A percentile compares a stretch with the other conserved stretches of the same genome.
Conservation (phyloP, 1,140 invertebrate genomes). For the Holcopasites calliopsidis region DNA sequence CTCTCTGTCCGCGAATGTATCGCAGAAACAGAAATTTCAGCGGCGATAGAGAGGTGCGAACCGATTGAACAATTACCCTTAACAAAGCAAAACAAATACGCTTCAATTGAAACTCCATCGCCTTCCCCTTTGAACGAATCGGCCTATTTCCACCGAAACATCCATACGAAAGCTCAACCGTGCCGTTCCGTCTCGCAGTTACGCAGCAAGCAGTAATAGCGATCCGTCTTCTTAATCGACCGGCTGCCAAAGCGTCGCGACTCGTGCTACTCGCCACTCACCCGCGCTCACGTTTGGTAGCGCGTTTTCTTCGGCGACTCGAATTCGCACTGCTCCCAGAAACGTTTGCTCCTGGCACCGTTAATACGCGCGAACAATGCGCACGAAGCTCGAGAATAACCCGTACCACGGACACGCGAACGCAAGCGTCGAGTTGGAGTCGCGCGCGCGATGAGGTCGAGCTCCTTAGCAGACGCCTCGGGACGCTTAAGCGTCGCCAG, state of each 20-base stretch:
- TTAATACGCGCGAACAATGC: background rate
- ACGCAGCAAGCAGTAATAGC: background rate
- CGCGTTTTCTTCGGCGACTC: conserved; percentile 7
- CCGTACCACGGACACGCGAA: background rate
- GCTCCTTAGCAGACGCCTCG: conserved; percentile 18
- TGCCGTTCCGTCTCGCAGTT: background rate
- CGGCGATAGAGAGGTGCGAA: background rate
- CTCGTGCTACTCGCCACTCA: background rate
- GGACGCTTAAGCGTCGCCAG: conserved; percentile 34
- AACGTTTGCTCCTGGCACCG: conserved; percentile 26
- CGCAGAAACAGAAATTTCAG: background rate
- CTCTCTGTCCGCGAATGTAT: background rate
- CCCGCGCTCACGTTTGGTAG: background rate
- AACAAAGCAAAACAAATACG: too few species aligned
- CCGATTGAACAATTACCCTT: background rate
- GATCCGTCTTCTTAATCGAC: conserved; percentile 15
- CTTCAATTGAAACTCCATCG: too few species aligned
- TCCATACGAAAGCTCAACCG: background rate
- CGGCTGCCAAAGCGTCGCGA: background rate
- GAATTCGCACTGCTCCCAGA: background rate
- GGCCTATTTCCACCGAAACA: background rate
- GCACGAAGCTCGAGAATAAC: too few species aligned
- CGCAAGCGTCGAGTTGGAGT: conserved; percentile 35
- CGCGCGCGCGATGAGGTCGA: conserved; percentile 32
- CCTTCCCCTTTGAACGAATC: background rate